Conservation (phyloP, 2,888 invertebrate genomes). For the Lochmaea crataegi region DNA sequence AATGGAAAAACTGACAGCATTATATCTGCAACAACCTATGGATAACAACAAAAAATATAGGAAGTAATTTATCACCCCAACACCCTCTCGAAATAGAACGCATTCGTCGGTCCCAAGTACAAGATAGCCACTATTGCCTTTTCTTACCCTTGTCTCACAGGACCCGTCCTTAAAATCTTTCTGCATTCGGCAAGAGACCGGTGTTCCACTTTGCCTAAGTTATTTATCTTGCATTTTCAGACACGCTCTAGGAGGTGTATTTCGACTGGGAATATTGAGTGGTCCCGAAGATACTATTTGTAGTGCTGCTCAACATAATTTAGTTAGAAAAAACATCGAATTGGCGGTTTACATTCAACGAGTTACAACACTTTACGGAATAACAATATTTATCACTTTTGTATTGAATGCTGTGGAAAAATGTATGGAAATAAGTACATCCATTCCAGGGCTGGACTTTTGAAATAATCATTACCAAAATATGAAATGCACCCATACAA, state of each 20-base stretch:
- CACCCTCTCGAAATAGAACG: slow-evolving; percentile 30
- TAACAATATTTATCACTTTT: not conserved
- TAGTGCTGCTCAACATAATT: slow-evolving; percentile 24
- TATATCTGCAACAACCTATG: slow-evolving; percentile 8
- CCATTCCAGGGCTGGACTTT: not conserved
- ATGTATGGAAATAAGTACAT: not conserved
- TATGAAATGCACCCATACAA: no score
- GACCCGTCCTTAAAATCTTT: slow-evolving; percentile 45
- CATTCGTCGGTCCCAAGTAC: slow-evolving; percentile 39
- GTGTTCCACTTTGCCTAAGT: slow-evolving; percentile 45
- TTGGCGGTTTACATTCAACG: not conserved
- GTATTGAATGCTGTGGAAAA: not conserved
- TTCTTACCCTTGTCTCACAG: slow-evolving; percentile 51
- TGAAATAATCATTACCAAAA: no score
- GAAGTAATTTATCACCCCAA: slow-evolving; percentile 39
- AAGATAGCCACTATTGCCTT: slow-evolving; percentile 50
- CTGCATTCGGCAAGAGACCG: slow-evolving; percentile 41
- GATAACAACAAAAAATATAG: slow-evolving; percentile 36
- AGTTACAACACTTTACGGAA: not conserved
- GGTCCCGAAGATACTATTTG: slow-evolving; percentile 33
- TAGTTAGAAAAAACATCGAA: slow-evolving; percentile 11
- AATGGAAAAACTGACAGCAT: slow-evolving; percentile 11
- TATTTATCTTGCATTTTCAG: slow-evolving; percentile 46
- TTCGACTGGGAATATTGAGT: slow-evolving; percentile 37
- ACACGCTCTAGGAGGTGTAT: slow-evolving; percentile 26